Conservation (phyloP, 2,113 vertebrate species). For the Erythrocercus mccallii region DNA sequence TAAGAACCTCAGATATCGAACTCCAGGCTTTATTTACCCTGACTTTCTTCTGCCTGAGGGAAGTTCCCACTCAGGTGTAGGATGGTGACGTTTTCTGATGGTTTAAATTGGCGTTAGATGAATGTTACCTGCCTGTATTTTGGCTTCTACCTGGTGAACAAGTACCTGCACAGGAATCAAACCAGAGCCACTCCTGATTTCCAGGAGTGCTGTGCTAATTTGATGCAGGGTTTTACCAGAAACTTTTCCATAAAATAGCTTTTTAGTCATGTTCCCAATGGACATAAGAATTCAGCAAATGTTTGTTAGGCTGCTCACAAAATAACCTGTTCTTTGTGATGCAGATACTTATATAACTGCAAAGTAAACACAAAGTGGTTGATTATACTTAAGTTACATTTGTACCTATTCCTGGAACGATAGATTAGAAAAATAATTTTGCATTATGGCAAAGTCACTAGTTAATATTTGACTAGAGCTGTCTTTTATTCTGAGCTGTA, state of each 20-base stretch:
- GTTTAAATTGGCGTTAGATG: not conserved
- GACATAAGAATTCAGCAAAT: not conserved
- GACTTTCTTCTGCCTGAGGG: not conserved
- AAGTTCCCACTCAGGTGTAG: not conserved
- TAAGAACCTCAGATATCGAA: constrained; percentile 12
- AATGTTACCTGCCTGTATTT: not conserved
- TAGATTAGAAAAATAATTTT: not conserved
- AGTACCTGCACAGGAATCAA: not conserved
- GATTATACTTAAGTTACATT: not conserved
- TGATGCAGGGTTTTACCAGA: not conserved
- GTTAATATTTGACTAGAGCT: not conserved
- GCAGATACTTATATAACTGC: not conserved
- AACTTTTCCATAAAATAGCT: not conserved
- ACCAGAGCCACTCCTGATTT: not conserved
- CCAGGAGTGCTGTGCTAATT: not conserved
- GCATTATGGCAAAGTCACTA: not conserved
- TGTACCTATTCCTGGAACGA: not conserved
- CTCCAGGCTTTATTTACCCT: not conserved
- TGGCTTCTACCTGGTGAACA: not conserved
- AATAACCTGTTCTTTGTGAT: not conserved
- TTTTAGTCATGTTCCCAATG: not conserved
- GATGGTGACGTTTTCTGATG: not conserved
- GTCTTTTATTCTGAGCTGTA: not conserved
- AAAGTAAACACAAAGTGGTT: not conserved
- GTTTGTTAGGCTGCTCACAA: not conserved